Evolutionary conservation across 2,797 vertebrate species (phyloP), one percentile per base, ranked within the genome.

Genomic region (Salarias fasciatus): DNA sequence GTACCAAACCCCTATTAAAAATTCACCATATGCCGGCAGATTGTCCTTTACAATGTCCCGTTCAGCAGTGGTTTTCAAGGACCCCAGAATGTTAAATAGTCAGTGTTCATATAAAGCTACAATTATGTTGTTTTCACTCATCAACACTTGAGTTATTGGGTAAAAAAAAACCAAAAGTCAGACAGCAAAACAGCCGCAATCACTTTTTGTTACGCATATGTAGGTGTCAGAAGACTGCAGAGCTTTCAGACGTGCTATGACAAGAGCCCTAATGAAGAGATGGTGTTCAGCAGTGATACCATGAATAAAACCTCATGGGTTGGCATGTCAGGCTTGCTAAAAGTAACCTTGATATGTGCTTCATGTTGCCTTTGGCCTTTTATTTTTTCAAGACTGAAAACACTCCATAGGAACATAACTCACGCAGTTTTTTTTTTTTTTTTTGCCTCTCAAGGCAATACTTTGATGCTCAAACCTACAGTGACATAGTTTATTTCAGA

Each of bases 41-140:
- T 5, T 53, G 50, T 69, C 61, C 63, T 67, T 65, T 9, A 0
- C 30, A 57, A 43, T 65, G 52, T 55, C 44, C 28, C 44, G 37
- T 55, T 58, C 28, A 52, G n/a, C 36, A 40, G 9, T 37, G 30
- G 28, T 50, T 38, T 61, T 18, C 15, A 56, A 63, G 41, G 45
- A 50, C 54, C 37, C 55, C 5, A 36, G 52, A 56, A 55, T 13
- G 35, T 50, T 0, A 35, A 6, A 35, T 9, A 35, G 2, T 35
- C 35, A 33, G 30, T 6, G 5, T n/a, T 35, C 33, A 35, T 35
- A 5, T 35, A 30, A 46, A 4, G 12, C 4, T 12, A 8, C 6
- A 72, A 68, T 67, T 41, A 35, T 35, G 33, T 5, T 9, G 33
- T 6, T 35, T 35, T 35, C 33, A 35, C 33, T 18, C 35, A 6